phyloP scores from a whole-genome alignment of 1,140 invertebrate species.

The Drosophila punjabiensis region DNA sequence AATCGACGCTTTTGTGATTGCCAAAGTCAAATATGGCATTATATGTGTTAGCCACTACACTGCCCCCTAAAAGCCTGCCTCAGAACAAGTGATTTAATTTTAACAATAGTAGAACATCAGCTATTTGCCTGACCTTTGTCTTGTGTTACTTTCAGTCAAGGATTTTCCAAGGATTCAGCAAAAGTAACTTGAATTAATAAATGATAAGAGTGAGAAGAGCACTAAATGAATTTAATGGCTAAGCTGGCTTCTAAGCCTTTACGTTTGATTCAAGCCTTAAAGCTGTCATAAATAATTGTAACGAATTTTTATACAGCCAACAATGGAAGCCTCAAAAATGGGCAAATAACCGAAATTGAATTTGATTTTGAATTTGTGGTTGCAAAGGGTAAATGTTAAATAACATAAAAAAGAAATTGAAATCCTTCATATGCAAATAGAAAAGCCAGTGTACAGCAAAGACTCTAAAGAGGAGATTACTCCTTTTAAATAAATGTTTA shows the following conservation, averaged over 20 bases:
- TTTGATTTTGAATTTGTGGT: neutral
- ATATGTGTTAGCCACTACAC: constrained; percentile 39
- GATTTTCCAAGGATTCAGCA: constrained; percentile 24
- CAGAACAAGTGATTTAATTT: constrained; percentile 33
- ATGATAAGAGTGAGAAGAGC: neutral
- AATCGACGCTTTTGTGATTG: constrained; percentile 56
- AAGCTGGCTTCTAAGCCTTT: constrained; percentile 11
- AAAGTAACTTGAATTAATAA: constrained; percentile 38
- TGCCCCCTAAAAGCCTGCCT: constrained; percentile 24
- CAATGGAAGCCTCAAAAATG: constrained; percentile 8
- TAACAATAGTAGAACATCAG: constrained; percentile 6
- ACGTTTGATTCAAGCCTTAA: constrained; percentile 2
- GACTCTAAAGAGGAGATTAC: neutral
- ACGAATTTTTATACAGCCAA: neutral
- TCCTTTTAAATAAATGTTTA: no score
- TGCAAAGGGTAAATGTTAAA: constrained; percentile 4
- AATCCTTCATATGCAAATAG: constrained; percentile 8
- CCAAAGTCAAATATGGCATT: constrained; percentile 73
- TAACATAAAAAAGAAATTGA: constrained; percentile 1
- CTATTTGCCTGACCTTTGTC: neutral
- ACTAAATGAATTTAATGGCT: constrained; percentile 20
- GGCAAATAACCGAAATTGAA: neutral
- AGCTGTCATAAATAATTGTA: constrained; percentile 3
- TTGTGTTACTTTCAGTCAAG: neutral
- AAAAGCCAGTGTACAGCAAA: no score